Conservation (phyloP, 2,888 invertebrate species). For the Xylota segnis region DNA sequence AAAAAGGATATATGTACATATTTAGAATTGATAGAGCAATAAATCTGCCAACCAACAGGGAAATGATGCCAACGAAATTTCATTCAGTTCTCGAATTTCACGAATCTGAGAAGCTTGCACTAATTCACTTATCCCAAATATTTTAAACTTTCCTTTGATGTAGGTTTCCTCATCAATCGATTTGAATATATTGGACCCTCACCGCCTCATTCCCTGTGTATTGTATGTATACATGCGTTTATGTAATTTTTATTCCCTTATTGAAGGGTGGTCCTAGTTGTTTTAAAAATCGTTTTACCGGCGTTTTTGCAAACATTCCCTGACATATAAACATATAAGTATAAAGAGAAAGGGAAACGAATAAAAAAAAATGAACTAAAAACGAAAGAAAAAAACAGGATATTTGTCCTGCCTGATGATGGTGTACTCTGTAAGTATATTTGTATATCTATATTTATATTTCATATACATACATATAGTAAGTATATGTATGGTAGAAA, state of each 20-base stretch:
- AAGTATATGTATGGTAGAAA: not conserved
- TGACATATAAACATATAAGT: no score
- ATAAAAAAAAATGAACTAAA: constrained; percentile 22
- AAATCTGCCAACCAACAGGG: constrained; percentile 28
- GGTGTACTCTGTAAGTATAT: constrained; percentile 23
- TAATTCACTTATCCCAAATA: constrained; percentile 40
- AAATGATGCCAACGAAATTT: constrained; percentile 27
- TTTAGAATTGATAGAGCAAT: constrained; percentile 30
- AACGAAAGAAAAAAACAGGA: constrained; percentile 50
- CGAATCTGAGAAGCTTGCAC: constrained; percentile 23
- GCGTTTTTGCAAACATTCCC: constrained; percentile 33
- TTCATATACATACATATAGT: not conserved
- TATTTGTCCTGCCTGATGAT: constrained; percentile 64
- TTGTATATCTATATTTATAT: constrained; percentile 12
- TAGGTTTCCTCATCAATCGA: constrained; percentile 40
- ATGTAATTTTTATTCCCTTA: constrained; percentile 12
- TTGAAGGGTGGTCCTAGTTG: constrained; percentile 34
- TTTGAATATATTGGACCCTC: constrained; percentile 20
- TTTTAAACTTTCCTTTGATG: constrained; percentile 50
- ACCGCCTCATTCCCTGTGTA: not conserved
- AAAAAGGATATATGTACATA: not conserved
- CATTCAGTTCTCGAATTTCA: constrained; percentile 35
- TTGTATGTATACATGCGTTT: not conserved
- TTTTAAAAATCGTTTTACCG: constrained; percentile 54
- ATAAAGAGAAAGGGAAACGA: constrained; percentile 20